A percentile compares a stretch with the other conserved stretches of the same genome.
These are phyloP conservation scores for Carcharodon carcharias DNA, from an alignment of 2,797 vertebrate species.

Conservation along the genomic window DNA sequence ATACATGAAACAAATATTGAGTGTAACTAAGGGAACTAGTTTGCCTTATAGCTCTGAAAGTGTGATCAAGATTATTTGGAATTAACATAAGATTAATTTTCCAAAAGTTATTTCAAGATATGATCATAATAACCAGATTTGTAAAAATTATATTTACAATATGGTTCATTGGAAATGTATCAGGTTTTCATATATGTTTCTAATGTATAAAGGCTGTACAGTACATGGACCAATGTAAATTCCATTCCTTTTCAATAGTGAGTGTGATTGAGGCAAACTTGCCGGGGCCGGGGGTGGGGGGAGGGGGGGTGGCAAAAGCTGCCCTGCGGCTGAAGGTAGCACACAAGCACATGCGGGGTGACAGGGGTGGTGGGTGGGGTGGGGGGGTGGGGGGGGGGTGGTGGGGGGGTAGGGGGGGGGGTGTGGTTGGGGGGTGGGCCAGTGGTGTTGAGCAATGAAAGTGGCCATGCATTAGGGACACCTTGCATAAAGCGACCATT, in stretches of 20 bases:
- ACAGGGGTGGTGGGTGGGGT: too few relatives aligned
- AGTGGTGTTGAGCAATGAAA: too few relatives aligned
- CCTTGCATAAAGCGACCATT: too few relatives aligned
- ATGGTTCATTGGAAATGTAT: not conserved
- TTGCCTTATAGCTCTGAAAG: not conserved
- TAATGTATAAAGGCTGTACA: not conserved
- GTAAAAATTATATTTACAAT: not conserved
- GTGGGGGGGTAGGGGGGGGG: too few relatives aligned
- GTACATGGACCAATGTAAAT: not conserved
- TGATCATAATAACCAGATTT: not conserved
- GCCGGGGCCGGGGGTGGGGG: too few relatives aligned
- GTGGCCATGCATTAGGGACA: too few relatives aligned
- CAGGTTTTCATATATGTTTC: not conserved
- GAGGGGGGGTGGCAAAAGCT: too few relatives aligned
- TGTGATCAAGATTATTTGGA: not conserved
- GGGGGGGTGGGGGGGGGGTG: too few relatives aligned
- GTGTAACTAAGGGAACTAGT: not conserved
- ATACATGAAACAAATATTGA: not conserved
- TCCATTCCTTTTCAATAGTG: not conserved
- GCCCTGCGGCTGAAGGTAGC: too few relatives aligned
- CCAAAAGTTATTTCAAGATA: not conserved
- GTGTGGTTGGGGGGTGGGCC: too few relatives aligned
- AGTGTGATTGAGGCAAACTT: not conserved
- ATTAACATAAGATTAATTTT: constrained; percentile 3
- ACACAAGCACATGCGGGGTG: too few relatives aligned